Evolutionary conservation across 2,888 invertebrate species (phyloP).

Genomic region (Oscheius sp.): DNA sequence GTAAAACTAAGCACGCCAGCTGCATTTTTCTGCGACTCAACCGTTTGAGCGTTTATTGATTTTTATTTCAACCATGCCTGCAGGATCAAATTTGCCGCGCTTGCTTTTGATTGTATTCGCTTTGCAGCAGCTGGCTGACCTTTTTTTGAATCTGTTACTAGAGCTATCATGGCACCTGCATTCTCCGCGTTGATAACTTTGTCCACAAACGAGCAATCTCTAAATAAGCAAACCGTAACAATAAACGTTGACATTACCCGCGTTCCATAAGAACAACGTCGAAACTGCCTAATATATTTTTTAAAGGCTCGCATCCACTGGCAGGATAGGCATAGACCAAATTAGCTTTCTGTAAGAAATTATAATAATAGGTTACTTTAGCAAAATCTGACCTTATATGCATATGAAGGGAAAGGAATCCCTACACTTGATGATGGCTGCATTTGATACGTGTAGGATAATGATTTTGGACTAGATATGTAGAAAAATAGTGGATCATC

Average conservation of each 20-base stretch:
- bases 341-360: conserved; percentile 20
- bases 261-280: conserved; percentile 40
- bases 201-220: conserved; percentile 62
- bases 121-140: no score
- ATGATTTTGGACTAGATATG: conserved; percentile 25
- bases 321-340: conserved; percentile 41
- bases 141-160: conserved; percentile 58
- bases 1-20: neutral
- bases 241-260: conserved; percentile 34
- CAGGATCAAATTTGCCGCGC: no score
- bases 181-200: conserved; percentile 58
- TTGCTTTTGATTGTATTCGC: no score
- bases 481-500: conserved; percentile 39
- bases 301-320: conserved; percentile 39
- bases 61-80: neutral
- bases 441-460: conserved; percentile 43
- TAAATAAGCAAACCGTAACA: conserved; percentile 36
- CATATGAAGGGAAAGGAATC: conserved; percentile 27
- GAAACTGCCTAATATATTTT: conserved; percentile 22
- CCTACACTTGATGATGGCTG: conserved; percentile 38
- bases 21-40: neutral
- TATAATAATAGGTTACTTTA: no score
- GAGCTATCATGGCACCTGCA: conserved; percentile 58
- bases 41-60: neutral
- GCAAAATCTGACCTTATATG: conserved; percentile 33